phyloP scores from a whole-genome alignment of 2,797 vertebrate species.

The Characodon lateralis region DNA sequence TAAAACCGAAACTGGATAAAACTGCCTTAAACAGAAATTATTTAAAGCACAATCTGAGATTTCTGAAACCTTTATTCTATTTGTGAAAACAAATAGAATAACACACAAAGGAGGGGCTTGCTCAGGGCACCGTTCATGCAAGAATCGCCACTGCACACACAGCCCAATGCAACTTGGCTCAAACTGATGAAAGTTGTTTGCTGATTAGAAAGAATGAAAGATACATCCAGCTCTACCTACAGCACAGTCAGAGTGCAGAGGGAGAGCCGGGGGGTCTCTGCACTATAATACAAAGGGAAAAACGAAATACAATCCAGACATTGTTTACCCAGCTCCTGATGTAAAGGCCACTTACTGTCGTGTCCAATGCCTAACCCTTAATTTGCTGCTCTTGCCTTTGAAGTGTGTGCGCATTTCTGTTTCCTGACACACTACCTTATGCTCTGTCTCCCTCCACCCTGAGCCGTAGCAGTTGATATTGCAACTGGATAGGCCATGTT shows the following conservation, averaged over 20 bases:
- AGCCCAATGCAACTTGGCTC: slow-evolving; percentile 49
- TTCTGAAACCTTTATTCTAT: background rate
- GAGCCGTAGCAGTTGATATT: slow-evolving; percentile 66
- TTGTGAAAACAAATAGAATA: background rate
- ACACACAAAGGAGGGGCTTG: background rate
- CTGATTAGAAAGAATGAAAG: slow-evolving; percentile 28
- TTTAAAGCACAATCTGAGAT: background rate
- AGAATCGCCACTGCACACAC: background rate
- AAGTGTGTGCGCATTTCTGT: slow-evolving; percentile 82
- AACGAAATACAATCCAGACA: slow-evolving; percentile 78
- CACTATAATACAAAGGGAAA: slow-evolving; percentile 62
- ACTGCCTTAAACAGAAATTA: too few species aligned
- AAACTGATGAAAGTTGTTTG: slow-evolving; percentile 62
- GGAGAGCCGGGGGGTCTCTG: slow-evolving; percentile 62
- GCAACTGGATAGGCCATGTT: slow-evolving; percentile 85
- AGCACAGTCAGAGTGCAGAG: slow-evolving; percentile 63
- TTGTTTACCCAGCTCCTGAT: slow-evolving; percentile 81
- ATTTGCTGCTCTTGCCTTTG: slow-evolving; percentile 81
- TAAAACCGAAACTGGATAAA: background rate
- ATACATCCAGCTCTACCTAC: slow-evolving; percentile 66
- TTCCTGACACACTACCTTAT: slow-evolving; percentile 79
- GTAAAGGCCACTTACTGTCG: slow-evolving; percentile 83
- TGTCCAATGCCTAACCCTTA: slow-evolving; percentile 80
- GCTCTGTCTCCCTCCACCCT: slow-evolving; percentile 44
- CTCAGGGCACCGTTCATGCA: background rate